phyloP scores from a whole-genome alignment of 2,113 vertebrate species.

The Crotalus viridis region DNA sequence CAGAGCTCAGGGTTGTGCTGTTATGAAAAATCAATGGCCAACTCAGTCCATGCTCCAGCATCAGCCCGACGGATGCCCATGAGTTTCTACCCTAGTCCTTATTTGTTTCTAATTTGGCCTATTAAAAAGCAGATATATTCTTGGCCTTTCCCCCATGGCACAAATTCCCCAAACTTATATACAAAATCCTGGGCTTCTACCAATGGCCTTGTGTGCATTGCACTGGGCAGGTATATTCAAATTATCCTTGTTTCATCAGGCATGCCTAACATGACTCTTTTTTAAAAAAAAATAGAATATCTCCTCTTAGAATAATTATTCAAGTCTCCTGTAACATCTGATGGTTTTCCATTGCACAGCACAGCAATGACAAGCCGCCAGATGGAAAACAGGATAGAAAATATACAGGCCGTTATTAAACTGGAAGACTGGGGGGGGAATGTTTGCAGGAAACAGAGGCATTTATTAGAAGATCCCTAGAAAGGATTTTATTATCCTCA shows the following conservation, averaged over 20 bases:
- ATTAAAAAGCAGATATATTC: slow-evolving; percentile 61
- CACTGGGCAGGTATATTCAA: slow-evolving; percentile 65
- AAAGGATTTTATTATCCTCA: slow-evolving; percentile 57
- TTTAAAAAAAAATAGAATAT: slow-evolving; percentile 52
- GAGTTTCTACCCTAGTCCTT: slow-evolving; percentile 46
- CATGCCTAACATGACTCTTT: slow-evolving; percentile 33
- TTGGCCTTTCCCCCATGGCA: background rate
- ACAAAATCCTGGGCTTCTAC: slow-evolving; percentile 63
- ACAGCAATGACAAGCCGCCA: slow-evolving; percentile 61
- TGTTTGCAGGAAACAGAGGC: slow-evolving; percentile 1
- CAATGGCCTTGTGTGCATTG: slow-evolving; percentile 54
- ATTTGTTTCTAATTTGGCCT: slow-evolving; percentile 51
- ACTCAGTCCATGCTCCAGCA: slow-evolving; percentile 55
- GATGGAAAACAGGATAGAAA: slow-evolving; percentile 52
- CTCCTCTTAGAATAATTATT: slow-evolving; percentile 45
- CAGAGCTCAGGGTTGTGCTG: slow-evolving; percentile 64
- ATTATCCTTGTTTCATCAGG: slow-evolving; percentile 70
- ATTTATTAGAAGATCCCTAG: slow-evolving; percentile 60
- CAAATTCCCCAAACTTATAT: slow-evolving; percentile 3
- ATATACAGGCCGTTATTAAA: slow-evolving; percentile 54
- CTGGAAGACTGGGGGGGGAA: background rate
- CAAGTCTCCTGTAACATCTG: slow-evolving; percentile 68
- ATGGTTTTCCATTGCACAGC: slow-evolving; percentile 69
- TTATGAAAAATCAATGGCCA: slow-evolving; percentile 60
- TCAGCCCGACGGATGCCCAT: slow-evolving; percentile 24